Percentiles rank a stretch among this genome's conserved stretches.
These are phyloP conservation scores for Acanthosepion lycidas DNA, from an alignment of 2,888 invertebrate species.

Conservation along the genomic window DNA sequence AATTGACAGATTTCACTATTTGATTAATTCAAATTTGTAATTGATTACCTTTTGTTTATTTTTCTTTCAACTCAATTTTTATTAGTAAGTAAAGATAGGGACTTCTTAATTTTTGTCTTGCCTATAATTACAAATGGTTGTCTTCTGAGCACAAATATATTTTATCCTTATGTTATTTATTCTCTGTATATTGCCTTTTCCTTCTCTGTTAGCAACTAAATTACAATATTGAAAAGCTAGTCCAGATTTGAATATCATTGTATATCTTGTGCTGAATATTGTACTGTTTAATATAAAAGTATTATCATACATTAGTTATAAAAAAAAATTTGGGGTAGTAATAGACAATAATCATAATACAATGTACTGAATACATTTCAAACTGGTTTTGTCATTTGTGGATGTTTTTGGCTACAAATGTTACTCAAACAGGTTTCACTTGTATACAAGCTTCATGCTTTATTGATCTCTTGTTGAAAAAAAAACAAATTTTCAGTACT, in stretches of 20 bases:
- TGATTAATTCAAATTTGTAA: neutral
- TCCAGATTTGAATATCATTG: neutral
- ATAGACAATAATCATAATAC: neutral
- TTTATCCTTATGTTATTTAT: too few species aligned
- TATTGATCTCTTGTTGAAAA: neutral
- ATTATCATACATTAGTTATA: neutral
- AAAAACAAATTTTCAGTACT: neutral
- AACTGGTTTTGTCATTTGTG: slow-evolving; percentile 22
- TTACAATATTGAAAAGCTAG: neutral
- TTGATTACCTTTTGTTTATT: too few species aligned
- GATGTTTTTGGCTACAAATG: neutral
- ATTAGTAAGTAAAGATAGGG: too few species aligned
- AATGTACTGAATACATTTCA: neutral
- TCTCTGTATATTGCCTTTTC: too few species aligned
- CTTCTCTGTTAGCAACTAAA: neutral
- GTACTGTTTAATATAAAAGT: neutral
- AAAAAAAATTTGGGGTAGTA: neutral
- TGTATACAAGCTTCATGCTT: neutral
- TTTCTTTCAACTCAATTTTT: too few species aligned
- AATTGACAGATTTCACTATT: neutral
- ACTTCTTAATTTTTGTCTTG: too few species aligned
- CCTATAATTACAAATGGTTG: too few species aligned
- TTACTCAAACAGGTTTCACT: neutral
- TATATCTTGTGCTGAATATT: neutral
- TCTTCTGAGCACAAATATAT: too few species aligned